Evolutionary conservation across 2,113 vertebrate genomes (phyloP), one percentile per base, ranked within the genome.

Genomic region (Chloroceryle aenea): DNA sequence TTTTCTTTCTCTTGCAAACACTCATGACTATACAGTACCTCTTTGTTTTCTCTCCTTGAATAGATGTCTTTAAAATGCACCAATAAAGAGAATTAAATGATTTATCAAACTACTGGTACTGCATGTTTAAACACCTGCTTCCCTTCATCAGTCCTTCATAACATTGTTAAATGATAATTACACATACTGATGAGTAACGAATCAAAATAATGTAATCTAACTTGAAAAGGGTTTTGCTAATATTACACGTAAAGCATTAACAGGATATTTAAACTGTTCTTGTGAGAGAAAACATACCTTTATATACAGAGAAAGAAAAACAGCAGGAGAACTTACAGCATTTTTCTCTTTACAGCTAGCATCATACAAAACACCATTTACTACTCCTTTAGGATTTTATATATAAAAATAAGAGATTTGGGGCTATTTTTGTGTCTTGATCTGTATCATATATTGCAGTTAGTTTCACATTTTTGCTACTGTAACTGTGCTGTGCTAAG

Each of bases 81-180:
- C 96, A 95, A 97, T 94, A 95, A 97, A 96, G 92, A 94, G 72
- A 97, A 97, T 96, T 96, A 97, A 97, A 97, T 96, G 94, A 96
- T 91, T 15, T 96, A 96, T 98, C 97, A 96, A 97, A 97, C 96
- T 97, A 95, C 96, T 96, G 97, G 97, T 88, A 93, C 92, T 9
- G 47, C 86, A 62, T 98, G 98, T 98, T 98, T 98, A 98, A 98
- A 98, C 98, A 98, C 98, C 98, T 98, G 98, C 97, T 93, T 94
- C 96, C 98, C 98, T 98, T 98, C 98, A 98, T 97, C 97, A 97
- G 95, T 97, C 97, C 97, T 98, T 98, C 97, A 98, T 97, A 98
- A 98, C 85, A 97, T 90, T 98, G 96, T 98, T 98, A 98, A 97
- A 98, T 4, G 56, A 97, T 98, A 98, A 98, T 98, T 98, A 98